Conservation (phyloP, 1,140 invertebrate species). For the Vollenhovia emeryi region DNA sequence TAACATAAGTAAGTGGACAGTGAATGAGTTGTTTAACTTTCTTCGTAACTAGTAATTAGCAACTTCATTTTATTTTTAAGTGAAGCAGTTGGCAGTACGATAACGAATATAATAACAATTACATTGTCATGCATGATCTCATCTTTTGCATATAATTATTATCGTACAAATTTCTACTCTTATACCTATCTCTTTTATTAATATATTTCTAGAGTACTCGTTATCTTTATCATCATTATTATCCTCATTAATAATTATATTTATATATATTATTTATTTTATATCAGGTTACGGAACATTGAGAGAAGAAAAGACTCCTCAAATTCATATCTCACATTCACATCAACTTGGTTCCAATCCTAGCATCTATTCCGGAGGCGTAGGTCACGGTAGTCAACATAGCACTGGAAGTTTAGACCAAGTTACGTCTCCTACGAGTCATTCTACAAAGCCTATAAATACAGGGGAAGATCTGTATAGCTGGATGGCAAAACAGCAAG, state of each 20-base stretch:
- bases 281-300: constrained; percentile 89
- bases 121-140: neutral
- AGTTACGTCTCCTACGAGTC: constrained; percentile 79
- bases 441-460: constrained; percentile 79
- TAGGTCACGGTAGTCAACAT: constrained; percentile 84
- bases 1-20: constrained; percentile 82
- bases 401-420: constrained; percentile 83
- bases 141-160: constrained; percentile 18
- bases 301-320: constrained; percentile 88
- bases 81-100: neutral
- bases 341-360: constrained; percentile 87
- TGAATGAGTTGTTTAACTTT: constrained; percentile 26
- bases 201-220: neutral
- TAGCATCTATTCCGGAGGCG: constrained; percentile 87
- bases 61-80: neutral
- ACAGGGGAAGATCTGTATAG: constrained; percentile 95
- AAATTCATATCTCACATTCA: constrained; percentile 81
- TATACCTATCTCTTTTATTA: constrained; percentile 2
- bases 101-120: constrained; percentile 3
- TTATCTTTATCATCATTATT: neutral
- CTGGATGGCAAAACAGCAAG: constrained; percentile 98
- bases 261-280: constrained; percentile 36
- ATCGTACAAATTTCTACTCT: neutral
- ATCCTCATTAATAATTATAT: neutral
- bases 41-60: constrained; percentile 39